Conservation (phyloP, 2,888 invertebrate genomes). For the Metellina segmentata region DNA sequence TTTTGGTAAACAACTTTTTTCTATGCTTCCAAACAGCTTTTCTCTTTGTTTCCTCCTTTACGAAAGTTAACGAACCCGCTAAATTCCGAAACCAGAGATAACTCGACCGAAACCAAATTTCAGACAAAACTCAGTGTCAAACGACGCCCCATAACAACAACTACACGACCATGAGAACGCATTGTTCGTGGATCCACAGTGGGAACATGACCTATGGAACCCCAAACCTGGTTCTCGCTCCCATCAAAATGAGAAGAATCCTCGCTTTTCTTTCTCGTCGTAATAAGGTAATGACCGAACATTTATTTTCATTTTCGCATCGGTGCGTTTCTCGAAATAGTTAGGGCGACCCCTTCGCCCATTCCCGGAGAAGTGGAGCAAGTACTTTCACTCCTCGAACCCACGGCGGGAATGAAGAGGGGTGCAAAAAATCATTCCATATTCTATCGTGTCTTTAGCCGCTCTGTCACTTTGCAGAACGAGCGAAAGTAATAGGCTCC, state of each 20-base stretch:
- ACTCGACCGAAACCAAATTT: no score
- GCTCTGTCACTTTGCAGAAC: constrained; percentile 65
- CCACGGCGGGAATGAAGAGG: neutral
- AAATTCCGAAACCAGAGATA: no score
- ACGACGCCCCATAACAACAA: no score
- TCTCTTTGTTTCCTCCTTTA: no score
- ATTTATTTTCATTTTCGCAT: neutral
- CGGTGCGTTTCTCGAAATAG: neutral
- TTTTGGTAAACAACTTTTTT: no score
- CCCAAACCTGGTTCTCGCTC: neutral
- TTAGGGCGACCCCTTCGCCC: neutral
- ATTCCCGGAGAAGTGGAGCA: no score
- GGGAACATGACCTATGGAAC: neutral
- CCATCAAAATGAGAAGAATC: neutral
- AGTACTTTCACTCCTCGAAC: no score
- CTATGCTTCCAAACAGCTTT: no score
- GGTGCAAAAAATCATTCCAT: constrained; percentile 2
- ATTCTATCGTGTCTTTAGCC: constrained; percentile 60
- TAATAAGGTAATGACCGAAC: neutral
- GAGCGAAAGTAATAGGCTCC: constrained; percentile 70
- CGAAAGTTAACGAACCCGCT: no score
- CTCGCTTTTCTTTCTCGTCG: neutral
- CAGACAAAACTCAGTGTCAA: no score
- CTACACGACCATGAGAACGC: no score
- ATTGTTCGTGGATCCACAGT: no score